A percentile compares a stretch with the other conserved stretches of the same genome.
Evolutionary conservation across 2,888 invertebrate genomes (phyloP).

Genomic region (Baronia brevicornis): DNA sequence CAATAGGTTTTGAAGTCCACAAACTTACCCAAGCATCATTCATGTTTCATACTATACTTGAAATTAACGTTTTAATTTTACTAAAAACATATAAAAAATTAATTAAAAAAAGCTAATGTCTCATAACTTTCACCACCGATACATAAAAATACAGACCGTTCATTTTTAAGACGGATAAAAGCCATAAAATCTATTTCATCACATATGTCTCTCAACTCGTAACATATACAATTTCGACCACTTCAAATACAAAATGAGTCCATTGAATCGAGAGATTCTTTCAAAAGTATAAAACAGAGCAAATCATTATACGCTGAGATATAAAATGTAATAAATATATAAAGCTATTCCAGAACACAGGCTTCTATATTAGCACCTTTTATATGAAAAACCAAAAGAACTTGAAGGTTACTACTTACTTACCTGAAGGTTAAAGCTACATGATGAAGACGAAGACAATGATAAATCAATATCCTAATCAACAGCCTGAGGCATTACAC

Average conservation of each 20-base stretch:
- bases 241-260: conserved; percentile 15
- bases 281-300: conserved; percentile 26
- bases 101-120: conserved; percentile 7
- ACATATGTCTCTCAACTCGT: conserved; percentile 13
- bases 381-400: too few relatives aligned
- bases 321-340: conserved; percentile 19
- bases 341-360: too few relatives aligned
- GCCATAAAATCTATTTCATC: conserved; percentile 26
- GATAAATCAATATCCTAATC: too few relatives aligned
- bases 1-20: too few relatives aligned
- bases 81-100: too few relatives aligned
- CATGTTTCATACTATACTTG: background rate
- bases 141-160: conserved; percentile 27
- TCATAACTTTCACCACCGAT: conserved; percentile 28
- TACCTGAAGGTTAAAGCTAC: too few relatives aligned
- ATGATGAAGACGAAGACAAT: too few relatives aligned
- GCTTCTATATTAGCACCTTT: too few relatives aligned
- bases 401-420: too few relatives aligned
- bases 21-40: too few relatives aligned
- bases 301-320: conserved; percentile 21
- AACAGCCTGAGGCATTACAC: too few relatives aligned
- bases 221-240: conserved; percentile 17
- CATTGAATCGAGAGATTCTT: conserved; percentile 30
- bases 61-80: too few relatives aligned
- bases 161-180: conserved; percentile 32